Evolutionary conservation across 1,140 invertebrate species (phyloP).

Genomic region (Hyphantria cunea): DNA sequence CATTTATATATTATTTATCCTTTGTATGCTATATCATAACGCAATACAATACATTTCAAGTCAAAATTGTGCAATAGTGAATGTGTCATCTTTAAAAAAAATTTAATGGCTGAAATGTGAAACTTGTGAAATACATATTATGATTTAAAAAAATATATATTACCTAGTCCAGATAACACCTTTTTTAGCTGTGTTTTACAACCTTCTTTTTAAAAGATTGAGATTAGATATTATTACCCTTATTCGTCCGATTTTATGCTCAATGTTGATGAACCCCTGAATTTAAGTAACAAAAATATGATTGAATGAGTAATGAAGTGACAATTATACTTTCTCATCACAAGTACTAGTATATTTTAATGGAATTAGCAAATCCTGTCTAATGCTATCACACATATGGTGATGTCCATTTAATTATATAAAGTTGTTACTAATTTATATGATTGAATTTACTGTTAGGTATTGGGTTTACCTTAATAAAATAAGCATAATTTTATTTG

Average conservation of each 20-base stretch:
- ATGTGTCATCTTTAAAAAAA: no score
- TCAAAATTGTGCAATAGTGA: no score
- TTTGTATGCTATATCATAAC: not conserved
- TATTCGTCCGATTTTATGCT: conserved; percentile 27
- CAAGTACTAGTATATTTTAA: conserved; percentile 1
- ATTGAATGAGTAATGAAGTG: conserved; percentile 15
- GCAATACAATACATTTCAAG: no score
- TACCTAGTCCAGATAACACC: no score
- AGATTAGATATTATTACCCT: conserved; percentile 12
- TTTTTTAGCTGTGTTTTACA: no score
- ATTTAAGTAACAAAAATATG: conserved; percentile 10
- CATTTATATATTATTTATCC: conserved; percentile 50
- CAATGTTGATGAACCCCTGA: conserved; percentile 13
- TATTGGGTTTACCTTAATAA: conserved; percentile 31
- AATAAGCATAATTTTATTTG: conserved; percentile 41
- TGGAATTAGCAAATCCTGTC: conserved; percentile 11
- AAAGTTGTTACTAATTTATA: conserved; percentile 15
- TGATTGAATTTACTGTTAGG: conserved; percentile 23
- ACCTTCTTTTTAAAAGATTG: conserved; percentile 4
- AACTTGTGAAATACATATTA: no score
- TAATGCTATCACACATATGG: conserved; percentile 21
- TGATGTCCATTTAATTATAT: conserved; percentile 17
- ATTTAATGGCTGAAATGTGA: no score
- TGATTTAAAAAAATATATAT: no score
- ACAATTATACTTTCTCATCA: conserved; percentile 10